phyloP scores from a whole-genome alignment of 1,140 invertebrate genomes.

The Pogonognathellus flavescens region DNA sequence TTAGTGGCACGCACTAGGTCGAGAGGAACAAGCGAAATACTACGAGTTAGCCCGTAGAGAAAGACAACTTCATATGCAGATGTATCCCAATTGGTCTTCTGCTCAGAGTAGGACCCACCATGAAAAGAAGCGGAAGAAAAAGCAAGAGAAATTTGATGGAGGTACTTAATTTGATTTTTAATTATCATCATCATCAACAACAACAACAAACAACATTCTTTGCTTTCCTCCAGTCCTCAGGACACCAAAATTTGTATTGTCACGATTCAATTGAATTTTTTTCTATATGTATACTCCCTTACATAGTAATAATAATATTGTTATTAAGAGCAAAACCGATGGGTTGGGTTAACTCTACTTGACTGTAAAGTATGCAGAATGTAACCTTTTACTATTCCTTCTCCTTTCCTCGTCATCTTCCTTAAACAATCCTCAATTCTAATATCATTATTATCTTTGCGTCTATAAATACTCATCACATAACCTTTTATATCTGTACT shows the following conservation, averaged over 20 bases:
- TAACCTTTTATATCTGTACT: neutral
- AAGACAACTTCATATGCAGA: conserved; percentile 97
- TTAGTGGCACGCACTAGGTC: conserved; percentile 98
- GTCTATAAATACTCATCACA: neutral
- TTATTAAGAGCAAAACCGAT: conserved; percentile 56
- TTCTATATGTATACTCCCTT: conserved; percentile 37
- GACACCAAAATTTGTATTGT: conserved; percentile 2
- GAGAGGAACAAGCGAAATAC: conserved; percentile 99
- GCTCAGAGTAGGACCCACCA: conserved; percentile 94
- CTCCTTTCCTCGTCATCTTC: neutral
- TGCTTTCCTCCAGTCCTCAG: conserved; percentile 53
- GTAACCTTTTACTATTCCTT: conserved; percentile 22
- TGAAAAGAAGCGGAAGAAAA: conserved; percentile 99
- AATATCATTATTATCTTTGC: neutral
- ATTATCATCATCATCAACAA: conserved; percentile 45
- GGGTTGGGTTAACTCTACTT: conserved; percentile 59
- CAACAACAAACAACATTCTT: conserved; percentile 36
- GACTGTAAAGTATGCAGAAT: conserved; percentile 33
- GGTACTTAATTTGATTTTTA: conserved; percentile 64
- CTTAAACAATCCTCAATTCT: neutral
- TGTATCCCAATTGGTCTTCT: conserved; percentile 99
- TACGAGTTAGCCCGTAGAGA: conserved; percentile 98
- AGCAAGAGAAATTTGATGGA: conserved; percentile 95
- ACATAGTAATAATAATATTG: neutral
- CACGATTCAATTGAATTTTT: conserved; percentile 21